Evolutionary conservation across 1,140 invertebrate genomes (phyloP), one percentile per base, ranked within the genome.

Genomic region (Papilio polyxenes): DNA sequence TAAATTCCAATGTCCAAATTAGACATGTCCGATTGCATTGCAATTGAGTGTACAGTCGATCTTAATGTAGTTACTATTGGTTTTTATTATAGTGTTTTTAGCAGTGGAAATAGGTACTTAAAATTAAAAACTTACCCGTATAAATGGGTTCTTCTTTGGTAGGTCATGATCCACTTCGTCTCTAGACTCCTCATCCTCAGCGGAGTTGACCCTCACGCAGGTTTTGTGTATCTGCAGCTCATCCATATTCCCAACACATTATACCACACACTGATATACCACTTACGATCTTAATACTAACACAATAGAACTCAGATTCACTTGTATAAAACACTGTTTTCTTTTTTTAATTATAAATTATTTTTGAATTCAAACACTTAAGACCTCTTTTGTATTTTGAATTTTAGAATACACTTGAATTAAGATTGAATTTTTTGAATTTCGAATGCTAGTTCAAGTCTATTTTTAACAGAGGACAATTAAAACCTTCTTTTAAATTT

Each of bases 111-210:
- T 44, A 6, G 4, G 40, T 44, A 44, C 40, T 44, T 44, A 44
- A 44, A 44, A 44, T 76, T 17, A 8, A 51, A 15, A 76, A 92
- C 93, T 90, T 81, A 94, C 93, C 88, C 93, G 85, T 7, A 93
- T 89, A 81, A 94, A 94, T 11, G 93, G 93, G n/a, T 94, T 94
- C 85, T 90, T 94, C 91, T 92, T 94, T 56, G 93, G 92, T 81
- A 94, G 80, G 0, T 92, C 91, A 85, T 89, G 87, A 84, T 94
- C 92, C 5, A 93, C 91, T 78, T 92, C 91, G 51, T 93, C 92
- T 79, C 89, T 85, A n/a, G 89, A 85, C 81, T 93, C 92, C 8
- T 94, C 90, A 84, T 91, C 92, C 7, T 92, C 92, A 9, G 88
- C 90, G 20, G 92, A 93, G 88, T 89, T 93, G 81, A 94, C 92